Evolutionary conservation across 2,888 invertebrate species (phyloP).

Genomic region (Noctua janthina): DNA sequence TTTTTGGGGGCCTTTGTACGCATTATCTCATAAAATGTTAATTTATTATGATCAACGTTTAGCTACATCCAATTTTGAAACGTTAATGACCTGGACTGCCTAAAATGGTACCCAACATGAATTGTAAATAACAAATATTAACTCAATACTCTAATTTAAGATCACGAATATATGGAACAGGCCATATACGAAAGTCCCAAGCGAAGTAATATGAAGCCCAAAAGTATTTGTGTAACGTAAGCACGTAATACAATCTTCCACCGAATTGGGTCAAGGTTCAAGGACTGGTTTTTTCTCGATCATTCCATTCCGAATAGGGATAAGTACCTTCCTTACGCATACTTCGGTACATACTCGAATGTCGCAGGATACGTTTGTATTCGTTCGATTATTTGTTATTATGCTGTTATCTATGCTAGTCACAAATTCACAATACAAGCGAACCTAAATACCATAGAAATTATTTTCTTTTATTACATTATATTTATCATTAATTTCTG

Average conservation of each 20-base stretch:
- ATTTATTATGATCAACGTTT: conserved; percentile 25
- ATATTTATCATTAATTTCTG: conserved; percentile 3
- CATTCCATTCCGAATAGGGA: conserved; percentile 27
- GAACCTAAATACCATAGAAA: background rate
- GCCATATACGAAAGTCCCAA: conserved; percentile 4
- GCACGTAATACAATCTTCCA: conserved; percentile 17
- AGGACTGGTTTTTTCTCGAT: conserved; percentile 40
- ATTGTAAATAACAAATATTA: conserved; percentile 12
- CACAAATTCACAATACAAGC: background rate
- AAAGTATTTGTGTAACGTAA: conserved; percentile 26
- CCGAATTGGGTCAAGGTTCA: conserved; percentile 50
- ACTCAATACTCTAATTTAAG: background rate
- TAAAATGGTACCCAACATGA: background rate
- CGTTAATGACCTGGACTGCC: conserved; percentile 6
- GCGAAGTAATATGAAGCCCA: background rate
- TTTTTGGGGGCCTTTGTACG: background rate
- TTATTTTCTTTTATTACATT: background rate
- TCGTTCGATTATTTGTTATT: background rate
- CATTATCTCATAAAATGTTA: conserved; percentile 27
- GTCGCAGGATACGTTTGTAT: background rate
- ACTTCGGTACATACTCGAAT: background rate
- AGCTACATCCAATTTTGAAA: background rate
- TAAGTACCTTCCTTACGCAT: background rate
- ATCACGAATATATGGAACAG: background rate
- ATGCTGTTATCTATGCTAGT: background rate